Evolutionary conservation across 2,797 vertebrate genomes (phyloP).

Genomic region (Limnodromus scolopaceus): DNA sequence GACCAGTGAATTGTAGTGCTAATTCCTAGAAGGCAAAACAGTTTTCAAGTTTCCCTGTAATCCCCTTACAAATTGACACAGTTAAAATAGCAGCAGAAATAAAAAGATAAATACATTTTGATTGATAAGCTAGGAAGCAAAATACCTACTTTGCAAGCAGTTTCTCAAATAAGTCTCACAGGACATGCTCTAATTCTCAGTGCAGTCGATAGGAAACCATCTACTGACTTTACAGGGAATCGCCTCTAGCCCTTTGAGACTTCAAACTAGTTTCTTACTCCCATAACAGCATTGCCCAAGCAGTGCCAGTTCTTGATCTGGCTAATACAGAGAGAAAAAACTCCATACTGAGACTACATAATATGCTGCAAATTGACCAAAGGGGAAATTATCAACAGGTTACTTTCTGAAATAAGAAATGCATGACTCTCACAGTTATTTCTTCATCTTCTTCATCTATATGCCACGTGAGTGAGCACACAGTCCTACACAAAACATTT

Average conservation of each 20-base stretch:
- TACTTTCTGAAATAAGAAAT: background rate
- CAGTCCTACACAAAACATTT: background rate
- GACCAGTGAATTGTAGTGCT: background rate
- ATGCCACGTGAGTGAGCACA: accelerated
- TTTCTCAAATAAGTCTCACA: background rate
- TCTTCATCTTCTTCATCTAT: background rate
- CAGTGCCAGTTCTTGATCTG: background rate
- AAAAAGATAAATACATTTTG: background rate
- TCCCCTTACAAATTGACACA: background rate
- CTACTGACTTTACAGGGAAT: background rate
- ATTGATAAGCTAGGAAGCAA: background rate
- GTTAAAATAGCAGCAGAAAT: background rate
- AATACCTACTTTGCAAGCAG: background rate
- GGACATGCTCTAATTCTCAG: background rate
- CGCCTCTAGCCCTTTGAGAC: background rate
- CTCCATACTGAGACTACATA: background rate
- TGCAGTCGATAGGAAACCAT: background rate
- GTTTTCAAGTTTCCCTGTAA: background rate
- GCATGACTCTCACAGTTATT: accelerated
- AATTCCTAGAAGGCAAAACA: background rate
- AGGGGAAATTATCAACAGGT: background rate
- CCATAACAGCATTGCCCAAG: background rate
- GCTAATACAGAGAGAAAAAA: background rate
- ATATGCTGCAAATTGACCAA: background rate
- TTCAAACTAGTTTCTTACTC: background rate